Percentiles rank a stretch among this genome's conserved stretches.
Evolutionary conservation across 2,113 vertebrate genomes (phyloP).

Genomic region (Corythoichthys haematopterus): DNA sequence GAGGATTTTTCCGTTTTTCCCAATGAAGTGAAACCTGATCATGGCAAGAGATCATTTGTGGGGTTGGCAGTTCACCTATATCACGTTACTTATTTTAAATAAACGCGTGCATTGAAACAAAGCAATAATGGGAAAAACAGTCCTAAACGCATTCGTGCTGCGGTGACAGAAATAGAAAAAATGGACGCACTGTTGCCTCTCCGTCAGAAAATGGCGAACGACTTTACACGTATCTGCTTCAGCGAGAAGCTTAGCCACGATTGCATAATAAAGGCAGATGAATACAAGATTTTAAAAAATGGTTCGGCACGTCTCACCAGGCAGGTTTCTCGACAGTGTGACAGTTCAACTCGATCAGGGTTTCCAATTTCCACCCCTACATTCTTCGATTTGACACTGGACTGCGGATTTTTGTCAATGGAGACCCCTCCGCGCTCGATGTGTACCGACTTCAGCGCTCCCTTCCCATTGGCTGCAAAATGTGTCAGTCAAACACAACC

Average conservation of each 20-base stretch:
- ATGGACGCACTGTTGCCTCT: constrained; percentile 24
- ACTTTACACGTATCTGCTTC: constrained; percentile 10
- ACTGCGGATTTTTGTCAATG: constrained; percentile 69
- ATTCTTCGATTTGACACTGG: constrained; percentile 43
- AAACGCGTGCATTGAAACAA: constrained; percentile 5
- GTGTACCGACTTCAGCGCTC: background rate
- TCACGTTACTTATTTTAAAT: constrained; percentile 38
- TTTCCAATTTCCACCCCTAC: constrained; percentile 15
- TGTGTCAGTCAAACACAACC: constrained; percentile 44
- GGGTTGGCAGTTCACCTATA: constrained; percentile 41
- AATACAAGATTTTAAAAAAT: background rate
- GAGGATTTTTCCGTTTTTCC: constrained; percentile 66
- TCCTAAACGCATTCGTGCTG: background rate
- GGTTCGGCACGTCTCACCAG: constrained; percentile 32
- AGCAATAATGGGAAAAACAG: background rate
- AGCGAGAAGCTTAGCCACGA: background rate
- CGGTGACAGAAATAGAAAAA: background rate
- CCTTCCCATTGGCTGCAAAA: constrained; percentile 44
- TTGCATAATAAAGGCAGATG: background rate
- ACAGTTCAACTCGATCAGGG: constrained; percentile 4
- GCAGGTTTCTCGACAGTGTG: constrained; percentile 11
- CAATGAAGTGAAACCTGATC: constrained; percentile 76
- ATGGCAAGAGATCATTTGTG: background rate
- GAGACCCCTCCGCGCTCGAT: constrained; percentile 33
- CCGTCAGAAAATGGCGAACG: constrained; percentile 71